Percentiles rank a stretch among this genome's conserved stretches.
These are phyloP conservation scores for Furcula furcula DNA, from an alignment of 2,888 invertebrate species.

Conservation along the genomic window DNA sequence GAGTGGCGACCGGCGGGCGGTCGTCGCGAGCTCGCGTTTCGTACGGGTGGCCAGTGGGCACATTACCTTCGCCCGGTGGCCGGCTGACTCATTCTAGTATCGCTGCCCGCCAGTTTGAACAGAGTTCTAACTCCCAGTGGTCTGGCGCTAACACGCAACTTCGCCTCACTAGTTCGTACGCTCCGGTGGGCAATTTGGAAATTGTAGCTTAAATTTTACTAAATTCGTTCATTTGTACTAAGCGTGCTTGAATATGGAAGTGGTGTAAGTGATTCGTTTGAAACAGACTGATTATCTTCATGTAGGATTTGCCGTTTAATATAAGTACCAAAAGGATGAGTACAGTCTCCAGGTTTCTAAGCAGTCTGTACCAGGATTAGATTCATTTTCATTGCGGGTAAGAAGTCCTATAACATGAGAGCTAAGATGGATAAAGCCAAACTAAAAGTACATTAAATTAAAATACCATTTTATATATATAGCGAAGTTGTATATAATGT, in stretches of 20 bases:
- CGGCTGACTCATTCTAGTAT: conserved; percentile 59
- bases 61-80: conserved; percentile 50
- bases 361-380: too few relatives aligned
- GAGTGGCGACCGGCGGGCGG: conserved; percentile 8
- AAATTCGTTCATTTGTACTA: conserved; percentile 34
- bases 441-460: too few relatives aligned
- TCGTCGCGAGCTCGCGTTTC: too few relatives aligned
- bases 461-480: too few relatives aligned
- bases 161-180: conserved; percentile 65
- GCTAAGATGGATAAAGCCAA: too few relatives aligned
- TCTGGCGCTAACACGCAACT: conserved; percentile 68
- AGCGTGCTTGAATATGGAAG: conserved; percentile 18
- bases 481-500: too few relatives aligned
- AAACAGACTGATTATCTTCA: too few relatives aligned
- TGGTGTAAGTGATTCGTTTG: conserved; percentile 4
- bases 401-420: too few relatives aligned
- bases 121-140: conserved; percentile 54
- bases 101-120: conserved; percentile 52
- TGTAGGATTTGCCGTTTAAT: too few relatives aligned
- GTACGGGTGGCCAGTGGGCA: conserved; percentile 53
- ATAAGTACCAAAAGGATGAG: too few relatives aligned
- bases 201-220: conserved; percentile 50
- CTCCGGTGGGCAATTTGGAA: conserved; percentile 61
- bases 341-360: too few relatives aligned
- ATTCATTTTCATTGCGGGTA: too few relatives aligned